phyloP scores from a whole-genome alignment of 2,888 invertebrate species.

The Coelopa pilipes region DNA sequence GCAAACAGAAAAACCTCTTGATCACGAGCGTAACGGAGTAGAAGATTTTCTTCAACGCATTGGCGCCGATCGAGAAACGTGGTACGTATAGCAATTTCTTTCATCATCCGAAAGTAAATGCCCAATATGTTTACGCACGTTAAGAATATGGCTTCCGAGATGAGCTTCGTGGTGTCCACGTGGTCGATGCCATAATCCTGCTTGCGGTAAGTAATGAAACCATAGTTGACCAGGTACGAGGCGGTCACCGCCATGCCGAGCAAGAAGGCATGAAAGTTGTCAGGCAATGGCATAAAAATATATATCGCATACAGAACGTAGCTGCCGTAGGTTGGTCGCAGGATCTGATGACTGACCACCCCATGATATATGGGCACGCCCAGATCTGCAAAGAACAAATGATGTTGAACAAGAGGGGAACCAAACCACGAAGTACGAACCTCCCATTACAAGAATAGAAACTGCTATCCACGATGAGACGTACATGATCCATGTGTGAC shows the following conservation, averaged over 20 bases:
- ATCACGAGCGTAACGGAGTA: slow-evolving; percentile 83
- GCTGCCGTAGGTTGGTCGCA: slow-evolving; percentile 78
- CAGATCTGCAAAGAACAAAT: slow-evolving; percentile 69
- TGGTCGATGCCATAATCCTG: slow-evolving; percentile 53
- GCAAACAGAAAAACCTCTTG: slow-evolving; percentile 74
- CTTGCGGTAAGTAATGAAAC: slow-evolving; percentile 70
- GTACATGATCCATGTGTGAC: slow-evolving; percentile 64
- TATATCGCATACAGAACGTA: slow-evolving; percentile 82
- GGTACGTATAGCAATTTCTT: slow-evolving; percentile 85
- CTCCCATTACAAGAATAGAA: slow-evolving; percentile 70
- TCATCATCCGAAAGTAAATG: slow-evolving; percentile 87
- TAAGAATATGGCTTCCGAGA: slow-evolving; percentile 71
- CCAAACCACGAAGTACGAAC: slow-evolving; percentile 55
- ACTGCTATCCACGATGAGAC: slow-evolving; percentile 67
- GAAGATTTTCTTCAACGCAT: slow-evolving; percentile 85
- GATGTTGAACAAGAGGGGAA: not conserved
- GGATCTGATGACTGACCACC: slow-evolving; percentile 67
- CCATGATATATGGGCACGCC: slow-evolving; percentile 75
- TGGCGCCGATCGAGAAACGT: slow-evolving; percentile 89
- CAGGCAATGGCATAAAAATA: slow-evolving; percentile 84
- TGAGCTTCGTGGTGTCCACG: slow-evolving; percentile 64
- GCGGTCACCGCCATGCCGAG: slow-evolving; percentile 77
- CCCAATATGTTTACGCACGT: slow-evolving; percentile 84
- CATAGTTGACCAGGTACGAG: slow-evolving; percentile 73
- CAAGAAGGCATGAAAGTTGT: slow-evolving; percentile 76